Percentiles rank a stretch among this genome's conserved stretches.
Evolutionary conservation across 2,888 invertebrate genomes (phyloP).

Genomic region (Oligia latruncula): DNA sequence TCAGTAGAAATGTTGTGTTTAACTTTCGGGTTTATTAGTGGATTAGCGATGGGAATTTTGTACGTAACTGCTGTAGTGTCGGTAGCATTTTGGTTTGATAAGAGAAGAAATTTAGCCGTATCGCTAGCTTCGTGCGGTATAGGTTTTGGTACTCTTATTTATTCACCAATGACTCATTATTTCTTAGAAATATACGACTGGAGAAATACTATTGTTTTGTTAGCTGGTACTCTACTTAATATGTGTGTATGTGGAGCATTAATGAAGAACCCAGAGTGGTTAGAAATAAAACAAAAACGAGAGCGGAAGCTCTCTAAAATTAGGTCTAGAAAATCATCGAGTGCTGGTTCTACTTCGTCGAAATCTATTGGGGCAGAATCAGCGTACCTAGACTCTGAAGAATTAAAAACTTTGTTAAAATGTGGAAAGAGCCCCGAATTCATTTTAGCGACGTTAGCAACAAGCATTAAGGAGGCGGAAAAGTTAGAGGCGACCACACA

Average conservation of each 20-base stretch:
- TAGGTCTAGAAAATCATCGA: constrained; percentile 85
- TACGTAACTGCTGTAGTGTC: constrained; percentile 97
- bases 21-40: constrained; percentile 95
- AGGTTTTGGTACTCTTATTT: constrained; percentile 96
- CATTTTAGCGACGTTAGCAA: constrained; percentile 90
- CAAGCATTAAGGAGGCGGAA: constrained; percentile 88
- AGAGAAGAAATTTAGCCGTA: constrained; percentile 95
- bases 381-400: constrained; percentile 90
- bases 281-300: constrained; percentile 91
- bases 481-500: constrained; percentile 84
- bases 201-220: constrained; percentile 94
- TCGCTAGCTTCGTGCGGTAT: constrained; percentile 96
- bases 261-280: constrained; percentile 97
- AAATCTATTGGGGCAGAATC: constrained; percentile 87
- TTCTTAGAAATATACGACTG: constrained; percentile 94
- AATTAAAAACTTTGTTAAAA: constrained; percentile 92
- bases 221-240: constrained; percentile 95
- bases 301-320: constrained; percentile 82
- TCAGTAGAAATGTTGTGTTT: constrained; percentile 94
- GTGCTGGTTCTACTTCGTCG: constrained; percentile 87
- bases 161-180: constrained; percentile 95
- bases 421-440: constrained; percentile 92
- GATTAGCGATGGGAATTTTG: constrained; percentile 94
- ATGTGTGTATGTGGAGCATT: constrained; percentile 96
- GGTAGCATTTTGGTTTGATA: constrained; percentile 98